Percentiles rank a stretch among this genome's conserved stretches.
These are phyloP conservation scores for Nixonia krombeini DNA, from an alignment of 1,140 invertebrate genomes.

Conservation along the genomic window DNA sequence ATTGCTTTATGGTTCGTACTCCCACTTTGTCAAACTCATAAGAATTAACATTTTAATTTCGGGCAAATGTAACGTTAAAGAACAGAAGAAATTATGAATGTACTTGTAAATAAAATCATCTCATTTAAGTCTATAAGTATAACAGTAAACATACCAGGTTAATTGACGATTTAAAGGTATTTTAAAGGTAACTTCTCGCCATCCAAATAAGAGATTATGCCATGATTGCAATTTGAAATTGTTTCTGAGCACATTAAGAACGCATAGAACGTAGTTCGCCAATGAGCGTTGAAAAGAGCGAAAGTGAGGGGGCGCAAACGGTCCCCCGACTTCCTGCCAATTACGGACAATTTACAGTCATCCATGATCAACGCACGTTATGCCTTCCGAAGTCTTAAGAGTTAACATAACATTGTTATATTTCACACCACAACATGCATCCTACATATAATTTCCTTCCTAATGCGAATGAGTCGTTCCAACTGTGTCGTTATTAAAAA, in stretches of 20 bases:
- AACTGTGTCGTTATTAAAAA: no score
- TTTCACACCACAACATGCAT: conserved; percentile 45
- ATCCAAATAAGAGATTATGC: no score
- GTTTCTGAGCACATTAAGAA: conserved; percentile 42
- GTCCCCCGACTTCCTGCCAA: conserved; percentile 71
- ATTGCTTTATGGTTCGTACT: no score
- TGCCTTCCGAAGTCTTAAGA: conserved; percentile 54
- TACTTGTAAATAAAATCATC: no score
- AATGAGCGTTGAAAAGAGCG: conserved; percentile 58
- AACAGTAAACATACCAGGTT: no score
- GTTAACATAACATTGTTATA: conserved; percentile 54
- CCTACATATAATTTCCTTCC: conserved; percentile 55
- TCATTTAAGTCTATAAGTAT: no score
- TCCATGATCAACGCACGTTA: conserved; percentile 66
- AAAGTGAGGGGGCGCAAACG: conserved; percentile 59
- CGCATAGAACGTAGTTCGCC: conserved; percentile 38
- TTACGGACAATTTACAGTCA: conserved; percentile 70
- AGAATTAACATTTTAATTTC: no score
- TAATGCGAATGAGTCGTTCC: conserved; percentile 44
- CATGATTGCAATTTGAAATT: conserved; percentile 33
- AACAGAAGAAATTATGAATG: no score
- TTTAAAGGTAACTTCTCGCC: no score
- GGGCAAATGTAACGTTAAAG: no score
- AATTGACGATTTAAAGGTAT: no score
- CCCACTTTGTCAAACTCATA: no score